Percentiles rank a stretch among this genome's conserved stretches.
Evolutionary conservation across 2,113 vertebrate genomes (phyloP).

Genomic region (Electrona antarctica): DNA sequence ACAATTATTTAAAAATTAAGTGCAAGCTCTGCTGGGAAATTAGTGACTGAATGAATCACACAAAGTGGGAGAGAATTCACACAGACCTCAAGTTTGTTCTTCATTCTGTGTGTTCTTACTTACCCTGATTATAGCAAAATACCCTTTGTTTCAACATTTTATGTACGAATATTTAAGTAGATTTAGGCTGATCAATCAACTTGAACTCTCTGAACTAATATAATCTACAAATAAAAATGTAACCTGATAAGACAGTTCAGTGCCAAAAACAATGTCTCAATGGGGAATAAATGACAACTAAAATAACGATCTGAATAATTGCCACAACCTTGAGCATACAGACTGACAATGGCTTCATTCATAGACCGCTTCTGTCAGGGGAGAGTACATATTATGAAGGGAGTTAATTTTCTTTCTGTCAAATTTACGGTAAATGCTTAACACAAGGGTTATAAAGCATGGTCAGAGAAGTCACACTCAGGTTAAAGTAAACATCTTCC

Average conservation of each 20-base stretch:
- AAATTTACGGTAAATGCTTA: constrained; percentile 1
- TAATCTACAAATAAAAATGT: too few relatives aligned
- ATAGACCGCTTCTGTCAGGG: not conserved
- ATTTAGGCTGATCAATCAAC: too few relatives aligned
- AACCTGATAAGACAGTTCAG: too few relatives aligned
- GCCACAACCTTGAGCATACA: not conserved
- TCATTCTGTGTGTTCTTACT: not conserved
- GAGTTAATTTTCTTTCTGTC: not conserved
- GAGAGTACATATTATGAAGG: not conserved
- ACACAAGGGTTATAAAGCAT: constrained; percentile 1
- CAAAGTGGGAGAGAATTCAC: not conserved
- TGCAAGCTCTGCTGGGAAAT: too few relatives aligned
- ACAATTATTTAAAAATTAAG: too few relatives aligned
- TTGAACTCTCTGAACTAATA: too few relatives aligned
- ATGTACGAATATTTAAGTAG: too few relatives aligned
- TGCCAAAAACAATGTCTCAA: too few relatives aligned
- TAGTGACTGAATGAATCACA: too few relatives aligned
- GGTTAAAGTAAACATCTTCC: constrained; percentile 24
- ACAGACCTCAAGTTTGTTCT: not conserved
- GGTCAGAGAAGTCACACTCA: not conserved
- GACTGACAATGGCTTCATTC: not conserved
- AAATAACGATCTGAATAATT: too few relatives aligned
- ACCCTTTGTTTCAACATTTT: not conserved
- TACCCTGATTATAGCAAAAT: not conserved
- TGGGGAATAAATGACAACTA: too few relatives aligned